phyloP scores from a whole-genome alignment of 2,113 vertebrate genomes.

The Ictalurus punctatus region DNA sequence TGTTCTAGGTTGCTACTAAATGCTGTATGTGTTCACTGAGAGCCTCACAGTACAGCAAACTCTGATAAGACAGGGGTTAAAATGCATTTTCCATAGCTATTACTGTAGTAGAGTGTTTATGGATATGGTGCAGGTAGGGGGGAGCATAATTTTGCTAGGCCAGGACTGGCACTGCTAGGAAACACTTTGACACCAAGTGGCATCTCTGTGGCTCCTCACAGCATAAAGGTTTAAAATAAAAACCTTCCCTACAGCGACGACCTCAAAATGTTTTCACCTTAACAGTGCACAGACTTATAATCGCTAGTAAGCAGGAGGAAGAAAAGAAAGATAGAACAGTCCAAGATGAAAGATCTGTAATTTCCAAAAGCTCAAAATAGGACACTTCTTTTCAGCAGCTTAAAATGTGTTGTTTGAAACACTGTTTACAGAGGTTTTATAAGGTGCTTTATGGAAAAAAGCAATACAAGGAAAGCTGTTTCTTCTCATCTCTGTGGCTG shows the following conservation, averaged over 20 bases:
- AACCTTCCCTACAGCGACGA: neutral
- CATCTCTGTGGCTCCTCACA: neutral
- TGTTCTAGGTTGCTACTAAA: neutral
- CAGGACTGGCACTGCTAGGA: neutral
- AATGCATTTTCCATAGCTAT: neutral
- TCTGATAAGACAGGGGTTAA: neutral
- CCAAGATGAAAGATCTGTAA: slow-evolving; percentile 34
- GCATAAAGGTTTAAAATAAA: neutral
- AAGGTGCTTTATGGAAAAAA: slow-evolving; percentile 22
- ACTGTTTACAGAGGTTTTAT: slow-evolving; percentile 46
- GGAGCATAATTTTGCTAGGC: neutral
- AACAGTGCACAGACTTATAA: slow-evolving; percentile 7
- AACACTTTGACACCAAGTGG: slow-evolving; percentile 24
- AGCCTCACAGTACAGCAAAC: neutral
- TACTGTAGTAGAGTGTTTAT: neutral
- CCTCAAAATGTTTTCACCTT: slow-evolving; percentile 17
- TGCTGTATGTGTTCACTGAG: neutral
- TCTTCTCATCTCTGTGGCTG: slow-evolving; percentile 34
- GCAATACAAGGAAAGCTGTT: slow-evolving; percentile 16
- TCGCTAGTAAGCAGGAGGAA: neutral
- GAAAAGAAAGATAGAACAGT: slow-evolving; percentile 8
- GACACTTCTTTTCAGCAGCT: slow-evolving; percentile 31
- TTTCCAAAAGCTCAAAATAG: slow-evolving; percentile 40
- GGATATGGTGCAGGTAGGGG: slow-evolving; percentile 7
- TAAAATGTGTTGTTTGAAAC: slow-evolving; percentile 35